A percentile compares a stretch with the other conserved stretches of the same genome.
These are phyloP conservation scores for Xerus rutilus DNA, from an alignment of 2,797 vertebrate species.

Conservation along the genomic window DNA sequence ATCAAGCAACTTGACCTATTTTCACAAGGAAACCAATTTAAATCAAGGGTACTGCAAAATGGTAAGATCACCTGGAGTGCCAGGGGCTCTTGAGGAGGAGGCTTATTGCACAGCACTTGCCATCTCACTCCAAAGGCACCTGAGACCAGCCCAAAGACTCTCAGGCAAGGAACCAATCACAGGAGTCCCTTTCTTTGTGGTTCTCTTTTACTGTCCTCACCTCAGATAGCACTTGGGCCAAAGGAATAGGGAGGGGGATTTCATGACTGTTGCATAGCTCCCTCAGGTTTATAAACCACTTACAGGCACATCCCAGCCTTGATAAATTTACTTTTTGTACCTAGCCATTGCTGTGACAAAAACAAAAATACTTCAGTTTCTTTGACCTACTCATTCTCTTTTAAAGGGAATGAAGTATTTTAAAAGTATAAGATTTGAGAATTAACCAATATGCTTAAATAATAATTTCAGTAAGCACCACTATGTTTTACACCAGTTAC, in stretches of 20 bases:
- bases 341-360: not conserved
- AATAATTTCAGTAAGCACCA: not conserved
- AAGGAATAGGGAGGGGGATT: not conserved
- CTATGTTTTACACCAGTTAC: not conserved
- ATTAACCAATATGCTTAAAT: slow-evolving; percentile 33
- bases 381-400: not conserved
- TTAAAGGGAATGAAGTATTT: not conserved
- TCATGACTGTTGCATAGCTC: not conserved
- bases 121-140: not conserved
- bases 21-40: slow-evolving; percentile 69
- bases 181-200: not conserved
- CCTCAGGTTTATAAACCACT: not conserved
- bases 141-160: not conserved
- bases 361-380: slow-evolving; percentile 33
- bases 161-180: not conserved
- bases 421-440: slow-evolving; percentile 27
- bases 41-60: slow-evolving; percentile 19
- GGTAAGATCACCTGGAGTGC: not conserved
- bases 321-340: not conserved
- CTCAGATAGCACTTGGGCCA: not conserved
- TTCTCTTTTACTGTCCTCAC: slow-evolving; percentile 12
- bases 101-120: not conserved
- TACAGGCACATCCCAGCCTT: not conserved
- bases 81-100: not conserved
- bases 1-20: slow-evolving; percentile 54